Conservation (phyloP, 2,797 vertebrate genomes). For the Scleropages formosus region DNA sequence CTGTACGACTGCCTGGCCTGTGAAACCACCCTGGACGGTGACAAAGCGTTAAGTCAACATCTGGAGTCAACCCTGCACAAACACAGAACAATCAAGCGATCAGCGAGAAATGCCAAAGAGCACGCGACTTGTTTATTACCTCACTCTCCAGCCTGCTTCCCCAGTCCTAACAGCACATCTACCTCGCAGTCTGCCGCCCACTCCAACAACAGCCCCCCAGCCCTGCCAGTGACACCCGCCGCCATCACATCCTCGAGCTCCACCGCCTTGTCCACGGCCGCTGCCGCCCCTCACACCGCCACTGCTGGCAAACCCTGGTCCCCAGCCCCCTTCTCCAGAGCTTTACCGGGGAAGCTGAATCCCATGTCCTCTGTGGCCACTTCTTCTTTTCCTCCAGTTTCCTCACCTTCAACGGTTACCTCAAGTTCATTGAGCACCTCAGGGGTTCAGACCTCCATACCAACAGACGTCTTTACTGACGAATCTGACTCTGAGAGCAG, state of each 20-base stretch:
- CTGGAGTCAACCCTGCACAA: slow-evolving; percentile 85
- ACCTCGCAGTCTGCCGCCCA: slow-evolving; percentile 95
- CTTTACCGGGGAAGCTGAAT: slow-evolving; percentile 65
- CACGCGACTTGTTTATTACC: slow-evolving; percentile 99
- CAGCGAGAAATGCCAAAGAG: slow-evolving; percentile 99
- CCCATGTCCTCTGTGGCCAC: slow-evolving; percentile 49
- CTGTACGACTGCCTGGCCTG: slow-evolving; percentile 82
- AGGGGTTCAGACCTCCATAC: slow-evolving; percentile 83
- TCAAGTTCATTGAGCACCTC: slow-evolving; percentile 87
- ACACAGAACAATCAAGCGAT: slow-evolving; percentile 87
- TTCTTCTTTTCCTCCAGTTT: slow-evolving; percentile 71
- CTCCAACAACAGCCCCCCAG: slow-evolving; percentile 84
- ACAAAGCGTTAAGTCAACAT: slow-evolving; percentile 82
- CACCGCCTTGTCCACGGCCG: slow-evolving; percentile 37
- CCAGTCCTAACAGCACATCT: slow-evolving; percentile 87
- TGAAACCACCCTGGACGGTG: slow-evolving; percentile 79
- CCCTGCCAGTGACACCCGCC: slow-evolving; percentile 46
- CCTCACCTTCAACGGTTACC: slow-evolving; percentile 89
- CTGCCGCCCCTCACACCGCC: slow-evolving; percentile 38
- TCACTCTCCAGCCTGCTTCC: slow-evolving; percentile 96
- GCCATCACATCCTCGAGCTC: slow-evolving; percentile 45
- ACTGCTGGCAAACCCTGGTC: slow-evolving; percentile 69
- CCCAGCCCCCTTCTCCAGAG: slow-evolving; percentile 63
- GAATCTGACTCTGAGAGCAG: slow-evolving; percentile 80
- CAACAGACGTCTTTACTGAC: slow-evolving; percentile 83